Percentiles rank a stretch among this genome's conserved stretches.
Conservation (phyloP, 2,113 vertebrate genomes). For the Solea solea region DNA sequence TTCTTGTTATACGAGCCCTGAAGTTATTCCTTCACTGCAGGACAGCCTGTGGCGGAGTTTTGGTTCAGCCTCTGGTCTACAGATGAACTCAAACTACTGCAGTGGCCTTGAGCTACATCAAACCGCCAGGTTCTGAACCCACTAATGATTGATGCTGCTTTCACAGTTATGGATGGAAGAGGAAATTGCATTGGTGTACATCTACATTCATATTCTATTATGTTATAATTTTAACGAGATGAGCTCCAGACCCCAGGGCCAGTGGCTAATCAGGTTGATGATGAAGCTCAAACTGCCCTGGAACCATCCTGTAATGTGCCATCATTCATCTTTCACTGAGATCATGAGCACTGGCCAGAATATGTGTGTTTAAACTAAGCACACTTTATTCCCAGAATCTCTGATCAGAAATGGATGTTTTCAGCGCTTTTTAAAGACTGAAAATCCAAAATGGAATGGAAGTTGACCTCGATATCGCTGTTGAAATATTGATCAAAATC, state of each 20-base stretch:
- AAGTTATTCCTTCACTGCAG: slow-evolving; percentile 1
- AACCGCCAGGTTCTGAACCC: slow-evolving; percentile 24
- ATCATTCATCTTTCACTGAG: slow-evolving; percentile 45
- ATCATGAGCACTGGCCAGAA: neutral
- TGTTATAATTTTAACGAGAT: slow-evolving; percentile 64
- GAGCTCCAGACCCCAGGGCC: slow-evolving; percentile 53
- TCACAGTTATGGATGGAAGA: slow-evolving; percentile 29
- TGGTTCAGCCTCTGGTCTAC: slow-evolving; percentile 17
- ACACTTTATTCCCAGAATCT: slow-evolving; percentile 4
- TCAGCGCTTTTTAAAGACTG: neutral
- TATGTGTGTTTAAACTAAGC: slow-evolving; percentile 1
- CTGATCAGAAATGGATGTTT: slow-evolving; percentile 12
- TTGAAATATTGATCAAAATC: too few species aligned
- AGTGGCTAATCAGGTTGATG: slow-evolving; percentile 57
- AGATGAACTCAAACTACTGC: slow-evolving; percentile 16
- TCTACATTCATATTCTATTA: slow-evolving; percentile 64
- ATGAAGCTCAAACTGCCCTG: slow-evolving; percentile 60
- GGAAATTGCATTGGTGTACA: slow-evolving; percentile 55
- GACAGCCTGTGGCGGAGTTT: neutral
- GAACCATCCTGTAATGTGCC: slow-evolving; percentile 40
- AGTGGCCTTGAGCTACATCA: slow-evolving; percentile 18
- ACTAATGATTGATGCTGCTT: slow-evolving; percentile 50
- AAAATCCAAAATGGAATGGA: neutral
- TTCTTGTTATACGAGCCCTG: neutral
- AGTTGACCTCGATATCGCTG: neutral